A percentile compares a stretch with the other conserved stretches of the same genome.
Conservation (phyloP, 2,888 invertebrate species). For the Sinotaia quadrata region DNA sequence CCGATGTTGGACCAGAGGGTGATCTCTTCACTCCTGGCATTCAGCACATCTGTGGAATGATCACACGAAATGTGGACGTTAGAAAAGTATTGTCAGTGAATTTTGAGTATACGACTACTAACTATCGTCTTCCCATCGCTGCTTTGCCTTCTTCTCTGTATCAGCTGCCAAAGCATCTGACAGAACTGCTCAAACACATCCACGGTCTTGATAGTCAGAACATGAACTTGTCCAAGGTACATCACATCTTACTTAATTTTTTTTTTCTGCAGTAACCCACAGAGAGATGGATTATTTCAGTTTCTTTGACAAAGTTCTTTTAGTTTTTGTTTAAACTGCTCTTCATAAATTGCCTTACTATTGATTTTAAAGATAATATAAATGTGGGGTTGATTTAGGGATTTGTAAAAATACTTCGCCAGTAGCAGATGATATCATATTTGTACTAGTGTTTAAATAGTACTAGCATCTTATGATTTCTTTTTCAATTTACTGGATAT, state of each 20-base stretch:
- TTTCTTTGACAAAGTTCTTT: too few relatives aligned
- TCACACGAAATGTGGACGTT: constrained; percentile 2
- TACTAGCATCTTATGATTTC: too few relatives aligned
- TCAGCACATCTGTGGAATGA: constrained; percentile 27
- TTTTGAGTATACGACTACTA: constrained; percentile 8
- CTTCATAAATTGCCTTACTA: too few relatives aligned
- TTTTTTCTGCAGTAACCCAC: too few relatives aligned
- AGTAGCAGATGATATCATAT: too few relatives aligned
- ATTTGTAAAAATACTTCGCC: too few relatives aligned
- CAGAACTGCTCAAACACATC: constrained; percentile 4
- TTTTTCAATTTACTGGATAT: too few relatives aligned
- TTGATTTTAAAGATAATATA: too few relatives aligned
- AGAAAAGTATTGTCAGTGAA: constrained; percentile 8
- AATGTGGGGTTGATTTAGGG: too few relatives aligned
- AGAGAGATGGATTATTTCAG: too few relatives aligned
- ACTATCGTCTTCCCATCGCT: constrained; percentile 9
- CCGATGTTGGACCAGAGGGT: constrained; percentile 13
- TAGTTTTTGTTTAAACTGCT: too few relatives aligned
- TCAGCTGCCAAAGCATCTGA: constrained; percentile 14
- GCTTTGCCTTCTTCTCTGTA: constrained; percentile 14
- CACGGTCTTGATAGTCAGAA: constrained; percentile 6
- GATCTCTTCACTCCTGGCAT: constrained; percentile 25
- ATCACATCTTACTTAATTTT: neutral
- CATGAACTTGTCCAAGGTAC: constrained; percentile 18
- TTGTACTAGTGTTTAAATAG: too few relatives aligned